Evolutionary conservation across 2,888 invertebrate genomes (phyloP), one percentile per base, ranked within the genome.

Genomic region (Erebia aethiops): DNA sequence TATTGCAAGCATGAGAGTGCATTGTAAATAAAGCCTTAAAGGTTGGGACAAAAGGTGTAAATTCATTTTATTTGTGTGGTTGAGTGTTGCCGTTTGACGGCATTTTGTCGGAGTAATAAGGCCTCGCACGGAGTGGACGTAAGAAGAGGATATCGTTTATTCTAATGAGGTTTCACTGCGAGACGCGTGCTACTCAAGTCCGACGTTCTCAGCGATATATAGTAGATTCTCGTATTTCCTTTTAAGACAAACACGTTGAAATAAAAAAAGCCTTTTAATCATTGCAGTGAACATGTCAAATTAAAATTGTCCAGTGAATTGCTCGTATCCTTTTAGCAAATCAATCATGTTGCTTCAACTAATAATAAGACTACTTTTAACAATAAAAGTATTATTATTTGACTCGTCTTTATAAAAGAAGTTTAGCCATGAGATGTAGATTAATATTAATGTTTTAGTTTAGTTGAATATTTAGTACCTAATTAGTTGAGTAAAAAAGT

Each of bases 71-170:
- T 72, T 75, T 74, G 56, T 82, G 84, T 43, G 21, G 61, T 43
- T 35, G 49, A 56, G 85, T 69, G 70, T 83, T 86, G 86, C 85
- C 87, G 88, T 90, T 92, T 91, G 92, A 91, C 88, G 87, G 91
- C 88, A 90, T 90, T 92, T 92, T 92, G 91, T 92, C 87, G 91
- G 84, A 87, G 90, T 92, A 93, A 92, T 92, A 92, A 92, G 91
- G 91, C 90, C 90, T 90, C 88, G 85, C 83, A 81, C 85, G 84
- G 87, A 92, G 90, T 92, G 92, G 92, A 92, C 92, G 91, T 88
- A 89, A 91, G 90, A 87, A 91, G 89, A 90, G 92, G 91, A 92
- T 91, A 92, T 93, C 92, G 92, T 92, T 92, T 92, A 93, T 93
- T 93, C 92, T 93, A 92, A 93, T 92, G 92, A 93, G 91, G 89